phyloP scores from a whole-genome alignment of 2,797 vertebrate species.

The Acanthurus leucopareius region DNA sequence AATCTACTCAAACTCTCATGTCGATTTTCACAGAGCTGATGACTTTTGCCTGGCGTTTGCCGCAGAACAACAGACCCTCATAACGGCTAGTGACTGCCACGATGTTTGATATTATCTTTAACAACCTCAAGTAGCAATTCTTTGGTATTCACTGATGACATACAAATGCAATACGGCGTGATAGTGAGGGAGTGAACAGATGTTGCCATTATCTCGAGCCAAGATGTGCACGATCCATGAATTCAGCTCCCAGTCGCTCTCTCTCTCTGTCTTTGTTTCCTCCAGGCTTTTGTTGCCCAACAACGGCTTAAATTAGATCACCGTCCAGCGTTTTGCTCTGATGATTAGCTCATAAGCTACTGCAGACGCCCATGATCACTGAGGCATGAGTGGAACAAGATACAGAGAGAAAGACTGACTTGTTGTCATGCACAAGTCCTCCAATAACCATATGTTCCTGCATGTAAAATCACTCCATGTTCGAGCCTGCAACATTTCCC shows the following conservation, averaged over 20 bases:
- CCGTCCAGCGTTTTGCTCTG: conserved; percentile 80
- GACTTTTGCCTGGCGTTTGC: conserved; percentile 13
- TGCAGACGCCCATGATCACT: conserved; percentile 61
- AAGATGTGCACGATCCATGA: conserved; percentile 59
- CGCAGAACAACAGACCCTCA: background rate
- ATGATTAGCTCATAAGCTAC: conserved; percentile 82
- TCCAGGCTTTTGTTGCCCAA: conserved; percentile 66
- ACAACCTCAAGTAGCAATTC: conserved; percentile 5
- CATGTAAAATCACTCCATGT: conserved; percentile 71
- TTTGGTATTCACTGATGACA: conserved; percentile 20
- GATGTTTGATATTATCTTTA: conserved; percentile 21
- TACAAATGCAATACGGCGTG: background rate
- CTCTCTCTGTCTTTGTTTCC: conserved; percentile 45
- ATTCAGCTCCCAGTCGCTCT: conserved; percentile 27
- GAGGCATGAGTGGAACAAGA: conserved; percentile 72
- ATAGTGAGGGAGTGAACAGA: conserved; percentile 50
- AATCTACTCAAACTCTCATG: conserved; percentile 12
- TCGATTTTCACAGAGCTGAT: conserved; percentile 18
- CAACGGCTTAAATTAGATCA: conserved; percentile 79
- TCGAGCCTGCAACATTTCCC: conserved; percentile 59
- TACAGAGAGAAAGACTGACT: conserved; percentile 60
- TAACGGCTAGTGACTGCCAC: background rate
- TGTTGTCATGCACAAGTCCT: conserved; percentile 72
- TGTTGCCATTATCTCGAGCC: conserved; percentile 53
- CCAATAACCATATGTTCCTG: conserved; percentile 82